These are phyloP conservation scores for Drosophila bifasciata DNA, from an alignment of 1,140 invertebrate genomes.

Conservation along the genomic window DNA sequence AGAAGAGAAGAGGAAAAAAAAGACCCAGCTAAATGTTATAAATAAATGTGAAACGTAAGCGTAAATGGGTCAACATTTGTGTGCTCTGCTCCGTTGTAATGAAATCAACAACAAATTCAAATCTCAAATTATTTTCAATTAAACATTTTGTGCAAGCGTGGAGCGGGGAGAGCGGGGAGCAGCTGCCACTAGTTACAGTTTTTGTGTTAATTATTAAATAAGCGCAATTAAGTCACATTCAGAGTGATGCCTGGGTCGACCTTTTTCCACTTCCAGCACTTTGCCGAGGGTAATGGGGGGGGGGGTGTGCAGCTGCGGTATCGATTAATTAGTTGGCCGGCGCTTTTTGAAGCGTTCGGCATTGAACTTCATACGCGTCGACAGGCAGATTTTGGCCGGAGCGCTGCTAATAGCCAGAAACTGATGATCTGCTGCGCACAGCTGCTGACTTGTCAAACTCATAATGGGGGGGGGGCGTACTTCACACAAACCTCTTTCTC, in stretches of 20 bases:
- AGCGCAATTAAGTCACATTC: conserved; percentile 55
- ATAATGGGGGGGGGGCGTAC: background rate
- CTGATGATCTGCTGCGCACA: conserved; percentile 36
- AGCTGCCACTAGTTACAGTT: conserved; percentile 36
- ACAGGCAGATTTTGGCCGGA: conserved; percentile 6
- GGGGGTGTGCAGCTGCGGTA: too few relatives aligned
- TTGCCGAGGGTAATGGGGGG: conserved; percentile 42
- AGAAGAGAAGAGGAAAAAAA: conserved; percentile 20
- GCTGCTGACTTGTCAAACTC: conserved; percentile 17
- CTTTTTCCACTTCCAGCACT: conserved; percentile 34
- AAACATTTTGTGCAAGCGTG: conserved; percentile 16
- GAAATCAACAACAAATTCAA: conserved; percentile 39
- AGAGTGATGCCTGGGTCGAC: conserved; percentile 22
- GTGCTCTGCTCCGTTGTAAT: conserved; percentile 40
- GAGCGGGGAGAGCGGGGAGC: background rate
- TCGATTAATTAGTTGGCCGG: conserved; percentile 63
- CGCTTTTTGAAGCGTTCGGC: conserved; percentile 53
- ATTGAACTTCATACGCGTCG: conserved; percentile 66
- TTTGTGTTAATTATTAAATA: conserved; percentile 69
- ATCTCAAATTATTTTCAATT: conserved; percentile 35
- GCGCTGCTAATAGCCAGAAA: conserved; percentile 51
- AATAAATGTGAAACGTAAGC: conserved; percentile 21
- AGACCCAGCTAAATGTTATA: conserved; percentile 3
- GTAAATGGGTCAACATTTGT: conserved; percentile 40
- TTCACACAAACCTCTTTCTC: background rate